Evolutionary conservation across 2,797 vertebrate species (phyloP).

Genomic region (Helicolenus hilgendorfi): DNA sequence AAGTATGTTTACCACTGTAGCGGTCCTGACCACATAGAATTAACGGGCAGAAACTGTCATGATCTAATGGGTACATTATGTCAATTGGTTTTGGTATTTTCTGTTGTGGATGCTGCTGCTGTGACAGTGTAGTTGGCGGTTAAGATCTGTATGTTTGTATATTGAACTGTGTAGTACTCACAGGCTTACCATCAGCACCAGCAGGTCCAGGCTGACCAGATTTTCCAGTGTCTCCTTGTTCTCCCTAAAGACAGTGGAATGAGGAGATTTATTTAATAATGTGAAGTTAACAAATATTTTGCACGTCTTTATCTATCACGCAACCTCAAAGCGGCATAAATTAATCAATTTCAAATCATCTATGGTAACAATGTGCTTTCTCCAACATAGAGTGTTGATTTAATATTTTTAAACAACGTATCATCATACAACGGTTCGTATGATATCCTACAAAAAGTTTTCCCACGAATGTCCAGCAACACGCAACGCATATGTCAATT

Average conservation of each 20-base stretch:
- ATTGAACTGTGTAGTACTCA: constrained; percentile 99
- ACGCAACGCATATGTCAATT: too few species aligned
- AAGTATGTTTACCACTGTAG: constrained; percentile 19
- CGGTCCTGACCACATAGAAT: constrained; percentile 34
- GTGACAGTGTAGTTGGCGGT: constrained; percentile 21
- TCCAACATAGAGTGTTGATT: constrained; percentile 14
- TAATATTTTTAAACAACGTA: constrained; percentile 17
- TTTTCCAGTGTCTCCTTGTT: constrained; percentile 91
- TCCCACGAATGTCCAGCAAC: not conserved
- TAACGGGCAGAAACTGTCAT: constrained; percentile 25
- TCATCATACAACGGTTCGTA: too few species aligned
- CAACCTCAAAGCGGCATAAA: constrained; percentile 6
- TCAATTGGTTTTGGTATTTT: constrained; percentile 28
- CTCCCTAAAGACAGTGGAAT: constrained; percentile 89
- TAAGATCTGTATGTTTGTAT: constrained; percentile 84
- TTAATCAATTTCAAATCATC: not conserved
- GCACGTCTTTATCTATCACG: not conserved
- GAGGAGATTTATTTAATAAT: constrained; percentile 14
- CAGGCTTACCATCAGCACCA: constrained; percentile 99
- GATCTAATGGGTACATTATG: constrained; percentile 38
- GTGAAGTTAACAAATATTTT: not conserved
- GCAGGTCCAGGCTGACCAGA: constrained; percentile 94
- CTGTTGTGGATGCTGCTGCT: not conserved
- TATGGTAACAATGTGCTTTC: constrained; percentile 20
- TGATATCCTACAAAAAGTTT: not conserved